A percentile compares a stretch with the other conserved stretches of the same genome.
phyloP scores from a whole-genome alignment of 2,888 invertebrate species.

The Doris montereyensis region DNA sequence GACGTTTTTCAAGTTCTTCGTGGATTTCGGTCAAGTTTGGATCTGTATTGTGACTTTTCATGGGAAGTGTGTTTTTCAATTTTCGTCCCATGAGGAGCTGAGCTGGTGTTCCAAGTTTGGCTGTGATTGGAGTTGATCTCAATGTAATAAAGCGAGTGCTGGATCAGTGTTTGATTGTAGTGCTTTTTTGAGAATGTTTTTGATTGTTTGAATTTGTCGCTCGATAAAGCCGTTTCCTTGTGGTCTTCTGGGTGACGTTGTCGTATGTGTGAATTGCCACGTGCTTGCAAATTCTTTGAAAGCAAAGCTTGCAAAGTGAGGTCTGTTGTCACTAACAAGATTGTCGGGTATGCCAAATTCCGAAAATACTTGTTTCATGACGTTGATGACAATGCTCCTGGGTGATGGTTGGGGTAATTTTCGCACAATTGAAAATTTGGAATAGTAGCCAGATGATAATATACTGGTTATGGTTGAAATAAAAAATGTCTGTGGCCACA shows the following conservation, averaged over 20 bases:
- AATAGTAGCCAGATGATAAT: not conserved
- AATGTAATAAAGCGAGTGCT: not conserved
- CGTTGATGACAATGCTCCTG: not conserved
- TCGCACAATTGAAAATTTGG: not conserved
- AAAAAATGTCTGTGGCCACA: not conserved
- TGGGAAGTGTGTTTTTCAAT: not conserved
- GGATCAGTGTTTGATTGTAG: not conserved
- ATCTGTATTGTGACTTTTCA: no score
- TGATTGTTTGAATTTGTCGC: not conserved
- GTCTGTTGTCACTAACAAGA: not conserved
- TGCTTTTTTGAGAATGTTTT: not conserved
- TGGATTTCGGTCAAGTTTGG: not conserved
- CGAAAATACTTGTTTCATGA: not conserved
- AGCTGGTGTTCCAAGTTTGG: not conserved
- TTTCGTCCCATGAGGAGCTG: not conserved
- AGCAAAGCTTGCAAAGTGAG: not conserved
- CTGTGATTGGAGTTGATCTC: not conserved
- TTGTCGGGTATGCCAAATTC: not conserved
- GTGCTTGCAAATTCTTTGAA: not conserved
- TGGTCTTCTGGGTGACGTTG: not conserved
- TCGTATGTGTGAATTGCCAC: not conserved
- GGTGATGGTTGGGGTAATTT: not conserved
- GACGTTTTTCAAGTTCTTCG: not conserved
- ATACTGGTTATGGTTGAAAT: not conserved
- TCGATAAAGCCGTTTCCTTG: not conserved